Evolutionary conservation across 2,888 invertebrate genomes (phyloP).

Genomic region (Andrena hattorfiana): DNA sequence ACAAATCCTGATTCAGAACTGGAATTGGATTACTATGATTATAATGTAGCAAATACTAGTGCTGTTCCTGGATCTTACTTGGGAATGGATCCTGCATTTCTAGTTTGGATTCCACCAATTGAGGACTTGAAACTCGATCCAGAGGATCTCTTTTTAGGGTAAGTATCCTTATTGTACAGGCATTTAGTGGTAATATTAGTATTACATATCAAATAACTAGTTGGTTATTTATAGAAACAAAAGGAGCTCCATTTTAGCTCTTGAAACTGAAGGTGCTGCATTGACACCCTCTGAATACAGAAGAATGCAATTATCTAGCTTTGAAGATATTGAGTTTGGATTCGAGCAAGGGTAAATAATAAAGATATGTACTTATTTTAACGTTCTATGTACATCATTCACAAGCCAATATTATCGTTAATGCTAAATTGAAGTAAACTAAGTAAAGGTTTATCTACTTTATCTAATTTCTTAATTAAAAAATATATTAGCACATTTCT

Average conservation of each 20-base stretch:
- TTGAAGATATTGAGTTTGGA: slow-evolving; percentile 50
- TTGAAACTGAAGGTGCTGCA: slow-evolving; percentile 77
- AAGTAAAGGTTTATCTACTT: background rate
- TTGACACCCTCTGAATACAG: slow-evolving; percentile 79
- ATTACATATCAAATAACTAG: background rate
- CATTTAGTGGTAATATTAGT: background rate
- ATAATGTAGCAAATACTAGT: slow-evolving; percentile 93
- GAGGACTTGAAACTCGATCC: slow-evolving; percentile 82
- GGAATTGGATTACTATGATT: slow-evolving; percentile 95
- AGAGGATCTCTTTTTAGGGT: slow-evolving; percentile 48
- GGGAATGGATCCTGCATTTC: slow-evolving; percentile 95
- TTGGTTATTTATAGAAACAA: slow-evolving; percentile 29
- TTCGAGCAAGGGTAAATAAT: slow-evolving; percentile 40
- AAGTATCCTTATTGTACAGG: background rate
- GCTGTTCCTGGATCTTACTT: slow-evolving; percentile 94
- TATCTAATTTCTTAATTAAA: too few relatives aligned
- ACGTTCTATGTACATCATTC: background rate
- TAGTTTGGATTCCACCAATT: slow-evolving; percentile 95
- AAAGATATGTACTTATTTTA: background rate
- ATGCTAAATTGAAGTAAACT: background rate
- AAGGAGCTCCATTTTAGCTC: slow-evolving; percentile 50
- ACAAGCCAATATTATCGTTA: background rate
- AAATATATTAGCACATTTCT: background rate
- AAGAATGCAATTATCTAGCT: slow-evolving; percentile 63
- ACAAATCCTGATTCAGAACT: slow-evolving; percentile 90